phyloP scores from a whole-genome alignment of 2,113 vertebrate species.

The Theristicus caerulescens region DNA sequence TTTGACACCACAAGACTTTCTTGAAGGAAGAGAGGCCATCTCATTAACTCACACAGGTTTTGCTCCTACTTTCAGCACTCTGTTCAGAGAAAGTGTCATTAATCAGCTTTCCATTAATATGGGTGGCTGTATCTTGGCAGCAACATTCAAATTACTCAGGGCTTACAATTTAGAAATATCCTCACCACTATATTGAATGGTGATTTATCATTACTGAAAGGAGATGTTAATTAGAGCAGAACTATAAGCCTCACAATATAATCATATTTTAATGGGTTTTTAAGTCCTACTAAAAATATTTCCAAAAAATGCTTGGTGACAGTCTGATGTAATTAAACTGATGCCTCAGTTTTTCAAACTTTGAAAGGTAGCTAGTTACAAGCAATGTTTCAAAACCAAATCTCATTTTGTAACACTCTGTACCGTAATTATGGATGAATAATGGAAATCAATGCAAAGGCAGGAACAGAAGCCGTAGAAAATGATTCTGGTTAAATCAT shows the following conservation, averaged over 20 bases:
- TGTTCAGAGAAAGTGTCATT: constrained; percentile 23
- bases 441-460: constrained; percentile 24
- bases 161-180: constrained; percentile 32
- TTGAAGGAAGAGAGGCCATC: neutral
- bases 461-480: constrained; percentile 3
- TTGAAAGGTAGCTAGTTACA: neutral
- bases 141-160: constrained; percentile 27
- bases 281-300: constrained; percentile 29
- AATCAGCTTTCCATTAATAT: constrained; percentile 47
- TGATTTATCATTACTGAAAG: constrained; percentile 42
- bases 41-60: neutral
- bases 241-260: neutral
- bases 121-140: constrained; percentile 6
- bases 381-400: constrained; percentile 35
- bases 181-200: neutral
- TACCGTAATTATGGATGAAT: constrained; percentile 16
- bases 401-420: constrained; percentile 10
- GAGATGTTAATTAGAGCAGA: constrained; percentile 56
- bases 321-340: constrained; percentile 17
- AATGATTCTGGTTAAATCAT: constrained; percentile 22
- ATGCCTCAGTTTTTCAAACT: constrained; percentile 16
- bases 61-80: neutral
- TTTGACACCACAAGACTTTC: neutral
- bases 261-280: constrained; percentile 38
- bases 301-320: constrained; percentile 24